Conservation (phyloP, 92 coral and sea anemone species). For the Umimayanthus kanabou region DNA sequence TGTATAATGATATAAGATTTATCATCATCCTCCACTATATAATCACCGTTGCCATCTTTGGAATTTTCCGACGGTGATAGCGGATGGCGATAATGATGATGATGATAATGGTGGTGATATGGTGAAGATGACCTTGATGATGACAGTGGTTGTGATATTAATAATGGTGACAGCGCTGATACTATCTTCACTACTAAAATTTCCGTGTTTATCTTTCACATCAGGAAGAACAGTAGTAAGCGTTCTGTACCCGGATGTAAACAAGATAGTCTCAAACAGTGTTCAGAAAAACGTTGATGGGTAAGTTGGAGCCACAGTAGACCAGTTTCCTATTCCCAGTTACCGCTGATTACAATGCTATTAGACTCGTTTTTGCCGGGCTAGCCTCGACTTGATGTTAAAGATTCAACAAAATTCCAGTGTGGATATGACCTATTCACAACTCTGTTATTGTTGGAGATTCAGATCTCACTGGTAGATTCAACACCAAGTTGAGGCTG, state of each 20-base stretch:
- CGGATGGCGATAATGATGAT: neutral
- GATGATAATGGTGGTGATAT: neutral
- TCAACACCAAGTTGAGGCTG: no score
- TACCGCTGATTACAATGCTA: no score
- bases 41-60: no score
- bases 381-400: no score
- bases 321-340: no score
- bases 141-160: neutral
- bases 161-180: neutral
- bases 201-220: neutral
- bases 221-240: constrained; percentile 22
- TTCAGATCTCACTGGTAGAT: no score
- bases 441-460: no score
- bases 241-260: constrained; percentile 23
- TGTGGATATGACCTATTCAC: no score
- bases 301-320: neutral
- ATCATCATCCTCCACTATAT: no score
- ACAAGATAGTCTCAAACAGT: constrained; percentile 8
- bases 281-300: neutral
- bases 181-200: neutral
- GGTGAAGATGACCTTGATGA: neutral
- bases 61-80: neutral
- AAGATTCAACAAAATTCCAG: neutral
- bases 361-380: no score
- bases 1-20: neutral